phyloP scores from a whole-genome alignment of 2,113 vertebrate species.

The Amphiprion ocellaris region DNA sequence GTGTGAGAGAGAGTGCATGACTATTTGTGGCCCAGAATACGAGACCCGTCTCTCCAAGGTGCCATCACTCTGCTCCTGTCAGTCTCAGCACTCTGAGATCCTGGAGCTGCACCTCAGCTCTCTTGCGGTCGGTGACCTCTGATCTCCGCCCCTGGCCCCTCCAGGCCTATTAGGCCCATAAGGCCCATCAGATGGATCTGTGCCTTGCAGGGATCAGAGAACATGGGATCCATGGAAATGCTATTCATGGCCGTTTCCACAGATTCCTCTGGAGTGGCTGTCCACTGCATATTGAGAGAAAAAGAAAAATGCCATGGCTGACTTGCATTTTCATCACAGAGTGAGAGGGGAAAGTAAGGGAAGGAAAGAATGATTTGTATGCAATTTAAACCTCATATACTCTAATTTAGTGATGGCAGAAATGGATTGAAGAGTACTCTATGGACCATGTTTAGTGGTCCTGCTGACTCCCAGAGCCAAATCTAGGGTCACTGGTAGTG shows the following conservation, averaged over 20 bases:
- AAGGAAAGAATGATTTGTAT: slow-evolving; percentile 63
- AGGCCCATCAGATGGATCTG: slow-evolving; percentile 61
- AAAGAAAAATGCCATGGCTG: slow-evolving; percentile 58
- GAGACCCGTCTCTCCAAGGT: slow-evolving; percentile 69
- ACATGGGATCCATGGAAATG: slow-evolving; percentile 58
- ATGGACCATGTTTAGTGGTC: slow-evolving; percentile 58
- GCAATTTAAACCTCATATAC: slow-evolving; percentile 62
- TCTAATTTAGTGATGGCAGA: slow-evolving; percentile 62
- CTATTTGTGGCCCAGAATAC: slow-evolving; percentile 60
- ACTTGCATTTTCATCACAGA: slow-evolving; percentile 58
- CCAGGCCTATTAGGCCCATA: slow-evolving; percentile 25
- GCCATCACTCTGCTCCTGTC: slow-evolving; percentile 73
- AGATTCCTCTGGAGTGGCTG: slow-evolving; percentile 41
- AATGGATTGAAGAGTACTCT: slow-evolving; percentile 56
- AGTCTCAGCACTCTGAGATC: slow-evolving; percentile 64
- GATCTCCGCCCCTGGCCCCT: neutral
- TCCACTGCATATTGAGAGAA: slow-evolving; percentile 18
- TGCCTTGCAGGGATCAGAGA: slow-evolving; percentile 73
- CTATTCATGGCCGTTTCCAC: slow-evolving; percentile 54
- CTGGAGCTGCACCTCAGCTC: slow-evolving; percentile 55
- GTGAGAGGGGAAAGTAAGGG: slow-evolving; percentile 20
- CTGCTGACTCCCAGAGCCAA: slow-evolving; percentile 45
- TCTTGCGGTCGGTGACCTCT: slow-evolving; percentile 64
- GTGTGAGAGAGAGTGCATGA: slow-evolving; percentile 46
- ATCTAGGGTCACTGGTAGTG: slow-evolving; percentile 55